phyloP scores from a whole-genome alignment of 2,113 vertebrate species.

The Saguinus imperator region DNA sequence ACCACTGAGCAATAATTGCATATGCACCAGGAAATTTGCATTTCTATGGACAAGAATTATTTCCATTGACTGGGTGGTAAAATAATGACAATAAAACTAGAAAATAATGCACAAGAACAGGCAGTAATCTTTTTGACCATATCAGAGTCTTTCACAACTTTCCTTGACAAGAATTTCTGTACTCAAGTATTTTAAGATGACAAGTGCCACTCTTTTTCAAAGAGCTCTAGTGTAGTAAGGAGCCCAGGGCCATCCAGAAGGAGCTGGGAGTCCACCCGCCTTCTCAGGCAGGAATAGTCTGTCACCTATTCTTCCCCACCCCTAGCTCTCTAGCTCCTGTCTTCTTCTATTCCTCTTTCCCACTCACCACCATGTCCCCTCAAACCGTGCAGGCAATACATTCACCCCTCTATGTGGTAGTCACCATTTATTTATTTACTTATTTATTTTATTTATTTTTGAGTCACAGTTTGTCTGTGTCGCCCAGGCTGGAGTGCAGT shows the following conservation, averaged over 20 bases:
- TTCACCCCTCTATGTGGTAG: neutral
- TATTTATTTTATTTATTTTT: too few relatives aligned
- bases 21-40: neutral
- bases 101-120: neutral
- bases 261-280: neutral
- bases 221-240: neutral
- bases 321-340: neutral
- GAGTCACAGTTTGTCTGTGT: too few relatives aligned
- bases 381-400: neutral
- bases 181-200: neutral
- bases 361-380: neutral
- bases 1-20: neutral
- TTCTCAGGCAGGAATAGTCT: neutral
- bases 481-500: too few relatives aligned
- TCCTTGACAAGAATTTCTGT: neutral
- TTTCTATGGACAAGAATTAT: constrained; percentile 9
- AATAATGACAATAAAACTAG: constrained; percentile 1
- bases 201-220: neutral
- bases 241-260: neutral
- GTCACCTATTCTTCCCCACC: neutral
- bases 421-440: too few relatives aligned
- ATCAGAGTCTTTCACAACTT: neutral
- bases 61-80: neutral
- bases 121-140: neutral
- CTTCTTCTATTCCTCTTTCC: neutral